Conservation (phyloP, 2,113 vertebrate species). For the Phyllostomus hastatus region DNA sequence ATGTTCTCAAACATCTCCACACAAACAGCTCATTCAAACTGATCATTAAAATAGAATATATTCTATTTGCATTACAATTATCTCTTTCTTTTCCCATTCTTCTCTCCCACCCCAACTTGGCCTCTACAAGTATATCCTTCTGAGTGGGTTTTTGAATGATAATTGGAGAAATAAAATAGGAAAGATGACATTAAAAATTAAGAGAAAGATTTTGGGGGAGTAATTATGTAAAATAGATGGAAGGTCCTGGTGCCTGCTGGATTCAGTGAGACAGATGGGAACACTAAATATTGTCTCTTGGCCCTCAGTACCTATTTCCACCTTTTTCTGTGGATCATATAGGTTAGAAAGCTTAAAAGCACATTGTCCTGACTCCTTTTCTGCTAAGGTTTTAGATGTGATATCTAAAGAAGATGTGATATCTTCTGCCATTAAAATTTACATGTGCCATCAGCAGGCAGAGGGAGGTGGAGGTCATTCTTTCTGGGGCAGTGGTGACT, state of each 20-base stretch:
- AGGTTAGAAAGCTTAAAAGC: not conserved
- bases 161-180: not conserved
- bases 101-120: not conserved
- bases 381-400: not conserved
- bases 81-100: not conserved
- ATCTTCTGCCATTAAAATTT: not conserved
- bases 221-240: not conserved
- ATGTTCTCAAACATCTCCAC: not conserved
- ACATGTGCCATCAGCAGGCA: not conserved
- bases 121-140: not conserved
- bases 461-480: not conserved
- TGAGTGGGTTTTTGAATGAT: not conserved
- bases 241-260: not conserved
- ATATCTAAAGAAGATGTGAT: too few species aligned
- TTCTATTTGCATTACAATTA: not conserved
- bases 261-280: not conserved
- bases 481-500: not conserved
- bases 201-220: not conserved
- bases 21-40: not conserved
- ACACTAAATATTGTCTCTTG: not conserved
- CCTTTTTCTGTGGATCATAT: not conserved
- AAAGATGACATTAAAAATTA: slow-evolving; percentile 26
- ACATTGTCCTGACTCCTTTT: slow-evolving; percentile 13
- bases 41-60: not conserved
- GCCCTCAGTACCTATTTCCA: not conserved